Base-by-base conservation (phyloP, 2,888 invertebrate genomes). In the Chromoteleia sp. region DNA sequence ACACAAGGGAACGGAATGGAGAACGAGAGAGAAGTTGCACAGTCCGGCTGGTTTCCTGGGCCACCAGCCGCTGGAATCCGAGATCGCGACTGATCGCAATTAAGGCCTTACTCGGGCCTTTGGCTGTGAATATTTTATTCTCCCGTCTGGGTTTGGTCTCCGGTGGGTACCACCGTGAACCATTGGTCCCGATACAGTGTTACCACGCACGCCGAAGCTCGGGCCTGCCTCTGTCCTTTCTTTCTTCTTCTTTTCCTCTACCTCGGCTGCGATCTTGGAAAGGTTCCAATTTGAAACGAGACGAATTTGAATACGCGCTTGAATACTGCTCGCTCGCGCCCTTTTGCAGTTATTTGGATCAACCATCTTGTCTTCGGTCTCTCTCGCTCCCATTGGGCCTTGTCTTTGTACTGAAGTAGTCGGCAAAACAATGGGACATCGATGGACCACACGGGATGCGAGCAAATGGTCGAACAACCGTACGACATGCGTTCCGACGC, bases 31-130 rank as follows among this genome's bases (percentile, higher is more conserved):
- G 68, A 83, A 67, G 17, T 59, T 30, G 61, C 41, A 65, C 36
- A 39, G 65, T 75, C 78, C 68, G 74, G 74, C 67, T 79, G 86
- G 86, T 78, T 87, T 85, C 83, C 83, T 86, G 87, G 88, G 89
- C 90, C 91, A 91, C 91, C 91, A 84, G 89, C 88, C 88, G 89
- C 85, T 89, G 91, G 91, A 91, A 91, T 91, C 89, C 89, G 90
- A 91, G 91, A 91, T 91, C 91, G 91, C 91, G 91, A 91, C 90
- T 89, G 91, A 91, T 91, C 90, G 91, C 91, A 91, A 91, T 90
- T 91, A 91, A 91, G 91, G 90, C 89, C 84, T 86, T 59, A 74
- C 88, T 89, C 87, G 86, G 90, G 84, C 87, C 87, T 75, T 84
- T 81, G 88, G 88, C 90, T 89, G 91, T 89, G 90, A 91, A 91